Percentiles rank a stretch among this genome's conserved stretches.
phyloP scores from a whole-genome alignment of 2,797 vertebrate genomes.

The Crossoptilon crossoptilon region DNA sequence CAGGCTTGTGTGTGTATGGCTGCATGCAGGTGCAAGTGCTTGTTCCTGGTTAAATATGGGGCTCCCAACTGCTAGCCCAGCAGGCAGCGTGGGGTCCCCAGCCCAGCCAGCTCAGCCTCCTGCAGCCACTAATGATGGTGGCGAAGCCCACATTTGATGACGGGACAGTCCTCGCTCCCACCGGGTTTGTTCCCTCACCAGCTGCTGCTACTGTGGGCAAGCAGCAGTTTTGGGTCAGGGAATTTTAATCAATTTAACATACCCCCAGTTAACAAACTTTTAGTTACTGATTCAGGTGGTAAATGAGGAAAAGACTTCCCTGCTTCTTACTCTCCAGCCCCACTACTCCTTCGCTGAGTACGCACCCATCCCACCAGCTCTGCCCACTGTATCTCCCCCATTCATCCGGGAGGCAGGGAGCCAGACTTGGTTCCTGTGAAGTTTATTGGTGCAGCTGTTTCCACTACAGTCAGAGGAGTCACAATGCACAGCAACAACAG shows the following conservation, averaged over 20 bases:
- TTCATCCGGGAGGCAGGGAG: neutral
- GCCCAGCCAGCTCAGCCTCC: neutral
- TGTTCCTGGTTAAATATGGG: neutral
- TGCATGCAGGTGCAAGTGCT: neutral
- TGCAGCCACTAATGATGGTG: neutral
- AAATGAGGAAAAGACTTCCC: neutral
- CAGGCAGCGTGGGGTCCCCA: neutral
- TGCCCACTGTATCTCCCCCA: neutral
- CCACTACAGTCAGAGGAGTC: constrained; percentile 71
- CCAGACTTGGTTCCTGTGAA: constrained; percentile 26
- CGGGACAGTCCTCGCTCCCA: neutral
- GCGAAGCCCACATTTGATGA: neutral
- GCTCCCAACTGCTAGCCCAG: neutral
- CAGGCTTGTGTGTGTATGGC: accelerated
- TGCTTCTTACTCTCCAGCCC: neutral
- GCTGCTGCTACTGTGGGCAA: neutral
- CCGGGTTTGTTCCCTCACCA: neutral
- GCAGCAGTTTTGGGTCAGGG: neutral
- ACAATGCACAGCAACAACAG: constrained; percentile 69
- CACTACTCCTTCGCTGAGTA: neutral
- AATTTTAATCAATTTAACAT: neutral
- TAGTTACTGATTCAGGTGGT: neutral
- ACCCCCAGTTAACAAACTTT: neutral
- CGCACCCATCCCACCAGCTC: neutral
- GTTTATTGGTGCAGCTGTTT: constrained; percentile 75